Percentiles rank a stretch among this genome's conserved stretches.
phyloP scores from a whole-genome alignment of 2,797 vertebrate species.

The Sparus aurata region DNA sequence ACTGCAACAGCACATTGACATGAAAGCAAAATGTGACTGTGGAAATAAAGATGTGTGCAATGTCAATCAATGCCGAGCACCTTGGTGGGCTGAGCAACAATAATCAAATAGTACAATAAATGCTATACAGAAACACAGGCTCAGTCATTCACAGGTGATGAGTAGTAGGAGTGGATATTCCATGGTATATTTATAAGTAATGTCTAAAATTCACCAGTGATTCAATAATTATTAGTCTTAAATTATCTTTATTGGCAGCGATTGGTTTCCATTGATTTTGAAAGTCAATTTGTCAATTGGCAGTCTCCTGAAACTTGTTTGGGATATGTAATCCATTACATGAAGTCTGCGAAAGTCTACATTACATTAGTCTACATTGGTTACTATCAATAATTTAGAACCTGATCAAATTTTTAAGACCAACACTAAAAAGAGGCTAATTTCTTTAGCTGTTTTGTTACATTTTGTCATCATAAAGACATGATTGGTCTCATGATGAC shows the following conservation, averaged over 20 bases:
- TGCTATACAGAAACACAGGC: background rate
- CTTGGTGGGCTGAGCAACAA: constrained; percentile 1
- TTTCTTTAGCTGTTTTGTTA: background rate
- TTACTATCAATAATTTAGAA: background rate
- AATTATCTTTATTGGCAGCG: background rate
- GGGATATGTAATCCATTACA: background rate
- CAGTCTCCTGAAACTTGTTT: background rate
- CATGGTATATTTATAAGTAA: background rate
- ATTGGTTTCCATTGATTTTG: background rate
- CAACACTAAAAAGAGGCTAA: background rate
- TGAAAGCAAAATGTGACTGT: too few relatives aligned
- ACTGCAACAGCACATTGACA: background rate
- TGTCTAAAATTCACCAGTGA: background rate
- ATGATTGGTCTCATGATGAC: background rate
- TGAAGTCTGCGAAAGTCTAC: background rate
- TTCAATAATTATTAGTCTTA: background rate
- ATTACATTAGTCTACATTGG: background rate
- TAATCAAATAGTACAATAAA: background rate
- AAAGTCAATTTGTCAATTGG: background rate
- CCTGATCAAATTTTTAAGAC: background rate
- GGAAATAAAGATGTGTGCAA: background rate
- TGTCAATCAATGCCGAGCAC: background rate
- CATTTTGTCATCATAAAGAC: background rate
- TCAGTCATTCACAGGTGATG: constrained; percentile 24
- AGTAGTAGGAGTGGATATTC: background rate